Percentiles rank a stretch among this genome's conserved stretches.
Conservation (phyloP, 1,140 invertebrate species). For the Neodiprion lecontei region DNA sequence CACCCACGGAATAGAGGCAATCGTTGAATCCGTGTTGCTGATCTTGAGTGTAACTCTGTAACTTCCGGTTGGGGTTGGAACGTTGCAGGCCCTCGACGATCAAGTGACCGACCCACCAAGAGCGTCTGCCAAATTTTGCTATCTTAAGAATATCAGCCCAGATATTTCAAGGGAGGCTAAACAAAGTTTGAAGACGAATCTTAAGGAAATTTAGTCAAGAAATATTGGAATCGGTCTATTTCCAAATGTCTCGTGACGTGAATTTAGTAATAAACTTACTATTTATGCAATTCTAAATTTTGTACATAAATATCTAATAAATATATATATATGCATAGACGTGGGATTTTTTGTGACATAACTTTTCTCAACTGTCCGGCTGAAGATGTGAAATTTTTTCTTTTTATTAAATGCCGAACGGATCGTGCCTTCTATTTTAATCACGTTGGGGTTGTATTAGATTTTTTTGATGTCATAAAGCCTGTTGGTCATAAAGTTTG, state of each 20-base stretch:
- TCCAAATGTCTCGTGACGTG: background rate
- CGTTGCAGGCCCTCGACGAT: too few species aligned
- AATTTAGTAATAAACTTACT: background rate
- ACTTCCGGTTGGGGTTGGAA: too few species aligned
- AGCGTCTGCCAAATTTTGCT: background rate
- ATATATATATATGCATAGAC: too few species aligned
- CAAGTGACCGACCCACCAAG: background rate
- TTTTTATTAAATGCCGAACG: background rate
- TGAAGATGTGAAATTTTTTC: background rate
- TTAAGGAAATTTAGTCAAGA: background rate
- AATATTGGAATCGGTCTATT: background rate
- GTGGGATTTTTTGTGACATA: background rate
- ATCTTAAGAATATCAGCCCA: conserved; percentile 5
- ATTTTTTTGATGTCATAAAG: background rate
- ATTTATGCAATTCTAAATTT: background rate
- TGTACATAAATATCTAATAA: background rate
- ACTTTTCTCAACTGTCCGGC: too few species aligned
- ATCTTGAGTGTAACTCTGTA: too few species aligned
- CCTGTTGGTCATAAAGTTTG: background rate
- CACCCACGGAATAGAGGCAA: background rate
- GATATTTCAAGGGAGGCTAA: background rate
- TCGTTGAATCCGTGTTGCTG: background rate
- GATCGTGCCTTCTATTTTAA: background rate
- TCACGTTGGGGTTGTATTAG: background rate
- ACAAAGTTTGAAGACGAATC: background rate